Evolutionary conservation across 2,888 invertebrate species (phyloP), one percentile per base, ranked within the genome.

Genomic region (Agapostemon virescens): DNA sequence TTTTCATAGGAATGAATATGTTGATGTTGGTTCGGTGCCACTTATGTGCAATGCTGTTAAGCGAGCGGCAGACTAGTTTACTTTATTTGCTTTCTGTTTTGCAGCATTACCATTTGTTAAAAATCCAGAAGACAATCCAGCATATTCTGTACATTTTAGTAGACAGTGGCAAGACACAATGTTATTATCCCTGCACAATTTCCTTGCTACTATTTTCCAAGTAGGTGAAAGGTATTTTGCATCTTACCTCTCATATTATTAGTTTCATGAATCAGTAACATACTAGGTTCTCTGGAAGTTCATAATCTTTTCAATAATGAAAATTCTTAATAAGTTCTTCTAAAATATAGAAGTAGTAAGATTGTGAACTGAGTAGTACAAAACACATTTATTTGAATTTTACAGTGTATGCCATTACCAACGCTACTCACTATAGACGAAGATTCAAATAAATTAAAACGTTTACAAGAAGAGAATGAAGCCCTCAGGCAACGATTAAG

Each of bases 101-200:
- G 69, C 93, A 99, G 98, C 97, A 93, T 94, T 99, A 82, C 98
- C 98, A 0, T 99, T 97, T 92, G 95, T 98, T 69, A 96, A 96
- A 91, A 97, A 96, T 92, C 98, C 98, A 0, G 98, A 98, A 93
- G 98, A 98, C 89, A 97, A 97, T 90, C 96, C 97, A 20, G 94
- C 95, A 52, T 99, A 98, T 93, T 95, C 97, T 23, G 94, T 97
- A 73, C 98, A 97, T 93, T 99, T 98, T 93, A 97, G 97, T 13
- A 95, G 97, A 84, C 97, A 97, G 78, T 99, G 99, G 99, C 98
- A 98, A 92, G 99, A 99, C 91, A 98, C 98, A 40, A 95, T 98
- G 88, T 93, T 98, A 74, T 95, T 96, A 42, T 98, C 98, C 0
- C 93, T 99, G 52, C 97, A 98, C 92, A 99, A 99, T 93, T 97